Evolutionary conservation across 1,140 invertebrate species (phyloP), one percentile per base, ranked within the genome.

Genomic region (Phthorimaea operculella): DNA sequence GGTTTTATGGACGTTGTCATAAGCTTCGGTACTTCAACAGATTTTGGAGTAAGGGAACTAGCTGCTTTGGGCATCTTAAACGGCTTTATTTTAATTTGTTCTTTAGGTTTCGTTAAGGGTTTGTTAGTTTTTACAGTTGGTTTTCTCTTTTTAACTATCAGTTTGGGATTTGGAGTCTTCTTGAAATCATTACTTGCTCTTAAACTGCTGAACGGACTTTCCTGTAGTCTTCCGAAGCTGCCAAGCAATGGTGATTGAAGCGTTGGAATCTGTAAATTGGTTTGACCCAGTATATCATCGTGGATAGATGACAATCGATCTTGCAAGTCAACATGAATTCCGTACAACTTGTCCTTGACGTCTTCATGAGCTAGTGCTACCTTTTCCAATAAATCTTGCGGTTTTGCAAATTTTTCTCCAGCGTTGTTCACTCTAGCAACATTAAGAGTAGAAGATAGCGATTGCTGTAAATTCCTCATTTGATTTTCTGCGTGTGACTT

Each of bases 321-420:
- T 47, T 69, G 74, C 33, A 78, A 64, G 50, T 78, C 77, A 33
- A 54, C 57, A 44, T 72, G 68, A 44, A 79, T 55, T 45, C 64
- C 64, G 59, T 66, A 60, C 7, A 80, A 51, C 59, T 70, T 80
- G 48, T 77, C 70, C 49, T 64, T 68, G 0, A 77, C 28, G 33
- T 77, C 66, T 53, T 75, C 68, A 52, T 64, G 67, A 48, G 49
- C 57, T 45, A 58, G 67, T 7, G 66, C 47, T 15, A 75, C 56
- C 12, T 33, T 54, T 58, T 71, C 57, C 21, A 77, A 57, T 49
- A 81, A 51, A 47, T 63, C 59, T 14, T 55, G 54, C n/a, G 48
- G 48, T 51, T 58, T 57, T 54, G 44, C 58, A 14, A 54, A 15
- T 47, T 49, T 45, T 36, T 28, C 21, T 28, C 18, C 48, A 15